Evolutionary conservation across 2,113 vertebrate species (phyloP).

Genomic region (Brevimyrus niger): DNA sequence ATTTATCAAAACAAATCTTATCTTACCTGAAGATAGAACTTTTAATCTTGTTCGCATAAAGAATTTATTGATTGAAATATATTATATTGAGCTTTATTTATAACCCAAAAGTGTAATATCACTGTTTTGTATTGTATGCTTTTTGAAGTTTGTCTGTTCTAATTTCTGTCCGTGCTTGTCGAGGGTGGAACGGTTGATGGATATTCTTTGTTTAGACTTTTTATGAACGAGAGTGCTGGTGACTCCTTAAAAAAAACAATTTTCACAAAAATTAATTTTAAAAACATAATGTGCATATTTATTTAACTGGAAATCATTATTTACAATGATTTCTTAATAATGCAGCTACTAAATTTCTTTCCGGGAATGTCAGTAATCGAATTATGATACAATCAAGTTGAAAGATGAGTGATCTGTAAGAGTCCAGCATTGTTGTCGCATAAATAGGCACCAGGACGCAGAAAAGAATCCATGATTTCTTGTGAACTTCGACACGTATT

Average conservation of each 20-base stretch:
- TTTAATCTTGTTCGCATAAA: background rate
- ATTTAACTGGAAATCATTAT: background rate
- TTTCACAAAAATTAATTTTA: background rate
- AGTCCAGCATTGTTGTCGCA: background rate
- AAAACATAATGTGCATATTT: background rate
- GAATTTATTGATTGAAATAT: conserved; percentile 16
- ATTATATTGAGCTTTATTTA: conserved; percentile 18
- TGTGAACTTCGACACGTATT: background rate
- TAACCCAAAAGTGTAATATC: background rate
- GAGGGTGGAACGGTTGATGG: background rate
- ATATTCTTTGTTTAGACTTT: conserved; percentile 5
- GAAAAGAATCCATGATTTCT: background rate
- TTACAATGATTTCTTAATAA: background rate
- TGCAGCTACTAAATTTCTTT: background rate
- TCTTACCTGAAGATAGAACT: conserved; percentile 10
- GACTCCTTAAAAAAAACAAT: background rate
- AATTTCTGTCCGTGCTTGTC: conserved; percentile 1
- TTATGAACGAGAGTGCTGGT: background rate
- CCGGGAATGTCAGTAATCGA: background rate
- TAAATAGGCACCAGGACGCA: background rate
- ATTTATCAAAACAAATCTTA: background rate
- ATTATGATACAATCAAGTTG: background rate
- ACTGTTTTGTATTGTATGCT: conserved; percentile 19
- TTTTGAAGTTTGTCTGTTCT: conserved; percentile 12
- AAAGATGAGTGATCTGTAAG: background rate